Percentiles rank a stretch among this genome's conserved stretches.
Evolutionary conservation across 1,140 invertebrate species (phyloP).

Genomic region (Sycobia sp.): DNA sequence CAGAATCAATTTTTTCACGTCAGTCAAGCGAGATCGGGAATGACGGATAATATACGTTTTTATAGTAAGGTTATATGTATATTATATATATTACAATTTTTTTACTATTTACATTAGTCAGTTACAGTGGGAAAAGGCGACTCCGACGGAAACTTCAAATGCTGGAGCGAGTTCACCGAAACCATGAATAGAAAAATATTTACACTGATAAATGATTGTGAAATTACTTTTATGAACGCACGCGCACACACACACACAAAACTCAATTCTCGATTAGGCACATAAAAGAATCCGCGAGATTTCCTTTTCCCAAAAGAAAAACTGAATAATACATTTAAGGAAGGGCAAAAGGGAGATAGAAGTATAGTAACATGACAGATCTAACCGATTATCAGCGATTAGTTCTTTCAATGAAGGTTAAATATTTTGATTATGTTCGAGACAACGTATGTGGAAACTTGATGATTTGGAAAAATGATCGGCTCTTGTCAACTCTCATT

Average conservation of each 20-base stretch:
- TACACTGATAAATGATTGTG: too few relatives aligned
- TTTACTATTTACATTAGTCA: conserved; percentile 1
- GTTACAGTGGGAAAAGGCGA: conserved; percentile 6
- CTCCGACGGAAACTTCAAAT: background rate
- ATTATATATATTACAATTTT: conserved; percentile 5
- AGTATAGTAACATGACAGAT: conserved; percentile 1
- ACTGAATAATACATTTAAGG: background rate
- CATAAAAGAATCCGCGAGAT: too few relatives aligned
- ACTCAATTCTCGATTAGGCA: too few relatives aligned
- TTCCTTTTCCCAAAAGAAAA: conserved; percentile 12
- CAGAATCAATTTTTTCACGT: conserved; percentile 52
- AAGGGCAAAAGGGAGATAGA: conserved; percentile 14
- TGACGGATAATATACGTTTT: conserved; percentile 36
- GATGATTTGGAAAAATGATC: conserved; percentile 9
- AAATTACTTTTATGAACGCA: too few relatives aligned
- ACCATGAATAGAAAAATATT: too few relatives aligned
- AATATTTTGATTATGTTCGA: background rate
- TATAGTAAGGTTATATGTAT: background rate
- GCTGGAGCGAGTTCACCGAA: background rate
- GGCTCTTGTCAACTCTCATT: conserved; percentile 22
- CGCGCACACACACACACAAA: too few relatives aligned
- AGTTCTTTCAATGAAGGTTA: conserved; percentile 7
- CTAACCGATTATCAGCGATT: conserved; percentile 14
- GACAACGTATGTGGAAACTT: conserved; percentile 1
- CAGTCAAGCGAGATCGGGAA: conserved; percentile 50